These are phyloP conservation scores for Hipposideros larvatus DNA, from an alignment of 2,797 vertebrate genomes.

Conservation along the genomic window DNA sequence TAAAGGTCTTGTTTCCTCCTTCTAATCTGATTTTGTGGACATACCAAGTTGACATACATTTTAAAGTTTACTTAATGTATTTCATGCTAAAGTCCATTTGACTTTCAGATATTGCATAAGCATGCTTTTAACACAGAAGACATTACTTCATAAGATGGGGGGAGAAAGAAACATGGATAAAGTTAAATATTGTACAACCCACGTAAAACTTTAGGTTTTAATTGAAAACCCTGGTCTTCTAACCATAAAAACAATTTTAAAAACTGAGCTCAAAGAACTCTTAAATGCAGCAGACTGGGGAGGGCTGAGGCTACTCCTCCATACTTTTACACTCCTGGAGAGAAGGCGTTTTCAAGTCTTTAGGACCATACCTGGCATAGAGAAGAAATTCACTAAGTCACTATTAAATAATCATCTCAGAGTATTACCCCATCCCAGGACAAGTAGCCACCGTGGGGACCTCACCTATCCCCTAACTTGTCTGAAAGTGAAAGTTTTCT, in stretches of 20 bases:
- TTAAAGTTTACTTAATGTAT: slow-evolving; percentile 4
- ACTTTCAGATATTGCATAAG: slow-evolving; percentile 35
- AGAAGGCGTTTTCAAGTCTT: neutral
- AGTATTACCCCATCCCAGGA: neutral
- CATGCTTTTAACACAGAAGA: slow-evolving; percentile 35
- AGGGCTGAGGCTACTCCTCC: too few species aligned
- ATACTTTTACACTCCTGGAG: too few species aligned
- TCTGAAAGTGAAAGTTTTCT: neutral
- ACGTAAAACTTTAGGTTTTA: slow-evolving; percentile 2
- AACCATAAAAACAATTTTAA: neutral
- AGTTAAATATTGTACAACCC: neutral
- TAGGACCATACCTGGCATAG: neutral
- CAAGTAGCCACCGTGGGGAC: neutral
- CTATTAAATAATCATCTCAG: neutral
- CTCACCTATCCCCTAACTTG: neutral
- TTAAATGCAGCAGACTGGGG: too few species aligned
- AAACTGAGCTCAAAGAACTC: neutral
- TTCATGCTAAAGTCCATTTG: neutral
- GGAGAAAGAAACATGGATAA: neutral
- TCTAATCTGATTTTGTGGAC: neutral
- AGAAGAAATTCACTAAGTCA: neutral
- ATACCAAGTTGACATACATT: neutral
- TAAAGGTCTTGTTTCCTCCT: neutral
- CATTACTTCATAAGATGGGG: neutral
- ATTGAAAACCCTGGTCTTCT: neutral